These are phyloP conservation scores for Agapetus fuscipes DNA, from an alignment of 2,888 invertebrate species.

Conservation along the genomic window DNA sequence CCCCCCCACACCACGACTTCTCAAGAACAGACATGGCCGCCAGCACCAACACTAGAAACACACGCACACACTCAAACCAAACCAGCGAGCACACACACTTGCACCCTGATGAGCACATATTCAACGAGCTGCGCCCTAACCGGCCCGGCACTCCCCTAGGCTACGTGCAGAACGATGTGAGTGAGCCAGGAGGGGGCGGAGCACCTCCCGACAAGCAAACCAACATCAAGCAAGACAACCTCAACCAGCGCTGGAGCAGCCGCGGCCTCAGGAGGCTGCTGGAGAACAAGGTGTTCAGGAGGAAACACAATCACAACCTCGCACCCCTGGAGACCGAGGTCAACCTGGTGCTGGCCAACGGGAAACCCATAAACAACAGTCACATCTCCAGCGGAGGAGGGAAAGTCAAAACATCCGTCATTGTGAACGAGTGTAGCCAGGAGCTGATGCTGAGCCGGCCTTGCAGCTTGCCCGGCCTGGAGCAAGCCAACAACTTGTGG, in stretches of 20 bases:
- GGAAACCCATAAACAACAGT: constrained; percentile 30
- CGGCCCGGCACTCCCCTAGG: constrained; percentile 52
- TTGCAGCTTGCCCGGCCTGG: constrained; percentile 17
- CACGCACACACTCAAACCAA: not conserved
- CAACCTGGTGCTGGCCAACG: constrained; percentile 37
- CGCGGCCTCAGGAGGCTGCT: constrained; percentile 38
- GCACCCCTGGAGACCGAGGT: constrained; percentile 44
- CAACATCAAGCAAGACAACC: constrained; percentile 34
- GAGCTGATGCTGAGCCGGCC: constrained; percentile 12
- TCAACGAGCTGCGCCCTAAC: not conserved
- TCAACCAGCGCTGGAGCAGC: constrained; percentile 38
- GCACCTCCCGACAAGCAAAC: constrained; percentile 39
- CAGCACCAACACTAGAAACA: not conserved
- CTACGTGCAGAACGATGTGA: constrained; percentile 66
- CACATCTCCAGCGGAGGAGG: constrained; percentile 23
- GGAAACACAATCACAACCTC: constrained; percentile 30
- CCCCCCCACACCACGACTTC: constrained; percentile 33
- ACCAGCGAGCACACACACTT: constrained; percentile 9
- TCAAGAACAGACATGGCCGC: constrained; percentile 4
- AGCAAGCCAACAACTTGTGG: constrained; percentile 3
- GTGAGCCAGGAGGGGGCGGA: constrained; percentile 28
- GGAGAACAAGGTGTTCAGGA: constrained; percentile 24
- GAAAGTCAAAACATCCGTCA: constrained; percentile 16
- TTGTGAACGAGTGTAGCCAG: constrained; percentile 11
- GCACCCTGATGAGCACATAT: not conserved